Conservation (phyloP, 2,797 vertebrate species). For the Siniperca undulata region DNA sequence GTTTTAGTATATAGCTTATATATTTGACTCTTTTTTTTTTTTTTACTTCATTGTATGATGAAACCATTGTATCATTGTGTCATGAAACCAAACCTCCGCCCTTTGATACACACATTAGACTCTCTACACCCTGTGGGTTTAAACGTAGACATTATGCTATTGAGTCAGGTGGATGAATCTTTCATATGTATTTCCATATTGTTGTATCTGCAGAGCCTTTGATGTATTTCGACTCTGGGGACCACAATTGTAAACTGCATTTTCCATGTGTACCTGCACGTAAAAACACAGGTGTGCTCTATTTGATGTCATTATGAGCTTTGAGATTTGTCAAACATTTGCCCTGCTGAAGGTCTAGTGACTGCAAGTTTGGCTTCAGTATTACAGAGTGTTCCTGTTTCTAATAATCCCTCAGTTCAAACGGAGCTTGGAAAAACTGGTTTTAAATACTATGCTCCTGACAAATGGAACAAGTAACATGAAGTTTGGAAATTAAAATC, state of each 20-base stretch:
- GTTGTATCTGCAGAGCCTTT: not conserved
- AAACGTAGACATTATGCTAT: not conserved
- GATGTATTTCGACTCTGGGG: not conserved
- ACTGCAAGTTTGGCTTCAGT: conserved; percentile 5
- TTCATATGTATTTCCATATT: not conserved
- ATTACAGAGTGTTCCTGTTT: not conserved
- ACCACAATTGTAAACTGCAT: not conserved
- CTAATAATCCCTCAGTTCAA: not conserved
- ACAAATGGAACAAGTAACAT: not conserved
- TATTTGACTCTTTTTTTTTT: no score
- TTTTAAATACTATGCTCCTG: not conserved
- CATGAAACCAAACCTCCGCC: not conserved
- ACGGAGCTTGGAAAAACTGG: not conserved
- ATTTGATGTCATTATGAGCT: not conserved
- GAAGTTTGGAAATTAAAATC: not conserved
- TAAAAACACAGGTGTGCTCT: not conserved
- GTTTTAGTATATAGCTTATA: not conserved
- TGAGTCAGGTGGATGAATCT: not conserved
- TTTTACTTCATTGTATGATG: no score
- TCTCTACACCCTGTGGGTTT: not conserved
- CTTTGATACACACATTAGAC: not conserved
- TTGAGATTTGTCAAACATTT: conserved; percentile 14
- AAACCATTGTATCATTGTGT: not conserved
- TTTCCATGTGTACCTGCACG: not conserved
- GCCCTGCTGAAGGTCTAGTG: not conserved